Evolutionary conservation across 2,797 vertebrate genomes (phyloP), one percentile per base, ranked within the genome.

Genomic region (Anguilla obscura): DNA sequence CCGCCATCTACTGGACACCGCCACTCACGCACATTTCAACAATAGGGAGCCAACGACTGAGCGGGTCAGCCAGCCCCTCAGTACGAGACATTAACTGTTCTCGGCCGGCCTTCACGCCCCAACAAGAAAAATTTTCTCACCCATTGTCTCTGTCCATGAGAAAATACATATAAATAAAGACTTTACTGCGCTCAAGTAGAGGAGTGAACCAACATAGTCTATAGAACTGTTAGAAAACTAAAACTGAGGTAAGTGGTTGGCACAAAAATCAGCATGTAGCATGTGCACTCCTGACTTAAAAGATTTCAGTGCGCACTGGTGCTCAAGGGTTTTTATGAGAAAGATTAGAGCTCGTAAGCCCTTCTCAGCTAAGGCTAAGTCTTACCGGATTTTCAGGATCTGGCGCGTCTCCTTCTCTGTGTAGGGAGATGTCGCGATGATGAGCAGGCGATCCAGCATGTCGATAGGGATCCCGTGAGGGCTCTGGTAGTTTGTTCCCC

Each of bases 381-480:
- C 92, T 93, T 87, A 99, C 98, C 98, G 93, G 88, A 99, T 99
- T 90, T 98, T 98, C 7, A 99, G 96, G 91, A 99, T 99, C 95
- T 99, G 98, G 90, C 96, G 95, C 0, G 97, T 98, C 93, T 99
- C 98, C 91, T 98, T 98, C 90, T 99, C 98, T 0, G 97, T 97
- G 93, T 99, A 99, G 0, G 98, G 98, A 0, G 97, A 94, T 0
- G 98, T 99, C 56, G 97, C 97, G 50, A 99, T 97, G 86, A 99
- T 99, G 60, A 99, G 96, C 89, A 99, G 94, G 0, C 97, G 97
- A 85, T 99, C 98, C 89, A 99, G 96, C 63, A 99, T 95, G 89
- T 99, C 98, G 1, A 98, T 94, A 27, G 98, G 98, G 90, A 99
- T 97, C 52, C 98, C 98, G 0, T 99, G 98, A 79, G 98, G 98